Conservation (phyloP, 64 coral and sea anemone genomes). For the Porites australiensis region DNA sequence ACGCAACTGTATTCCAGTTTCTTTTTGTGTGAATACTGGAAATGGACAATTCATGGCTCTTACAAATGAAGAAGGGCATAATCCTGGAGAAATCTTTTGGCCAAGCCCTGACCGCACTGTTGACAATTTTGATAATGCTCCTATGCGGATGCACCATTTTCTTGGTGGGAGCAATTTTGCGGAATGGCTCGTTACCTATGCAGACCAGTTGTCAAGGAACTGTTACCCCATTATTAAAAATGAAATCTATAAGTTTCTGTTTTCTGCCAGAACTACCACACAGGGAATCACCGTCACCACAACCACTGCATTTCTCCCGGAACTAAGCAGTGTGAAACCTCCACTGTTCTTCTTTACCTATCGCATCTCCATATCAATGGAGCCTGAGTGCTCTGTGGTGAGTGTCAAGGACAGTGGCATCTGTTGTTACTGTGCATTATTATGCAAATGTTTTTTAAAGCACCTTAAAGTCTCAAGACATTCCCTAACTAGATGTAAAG, state of each 20-base stretch:
- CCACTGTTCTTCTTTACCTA: conserved; percentile 98
- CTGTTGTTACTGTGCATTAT: no score
- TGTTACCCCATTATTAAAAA: conserved; percentile 80
- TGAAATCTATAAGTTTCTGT: conserved; percentile 93
- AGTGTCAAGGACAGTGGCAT: conserved; percentile 2
- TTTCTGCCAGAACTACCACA: conserved; percentile 61
- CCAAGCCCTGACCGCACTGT: conserved; percentile 76
- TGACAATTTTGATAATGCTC: conserved; percentile 35
- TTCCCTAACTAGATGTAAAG: no score
- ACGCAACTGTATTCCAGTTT: conserved; percentile 82
- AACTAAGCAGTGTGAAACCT: conserved; percentile 92
- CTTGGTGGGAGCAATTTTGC: conserved; percentile 76
- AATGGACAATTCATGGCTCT: conserved; percentile 98
- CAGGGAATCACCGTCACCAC: conserved; percentile 83
- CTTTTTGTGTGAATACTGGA: conserved; percentile 89
- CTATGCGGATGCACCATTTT: conserved; percentile 86
- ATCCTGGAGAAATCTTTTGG: conserved; percentile 88
- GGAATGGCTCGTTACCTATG: conserved; percentile 81
- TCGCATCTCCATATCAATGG: conserved; percentile 98
- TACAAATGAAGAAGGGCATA: conserved; percentile 83
- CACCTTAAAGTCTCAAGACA: no score
- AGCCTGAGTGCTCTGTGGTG: conserved; percentile 66
- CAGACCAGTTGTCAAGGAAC: conserved; percentile 74
- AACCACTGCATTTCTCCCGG: conserved; percentile 89
- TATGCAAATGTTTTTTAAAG: no score